A percentile compares a stretch with the other conserved stretches of the same genome.
These are phyloP conservation scores for Laticauda colubrina DNA, from an alignment of 2,113 vertebrate species.

Conservation along the genomic window DNA sequence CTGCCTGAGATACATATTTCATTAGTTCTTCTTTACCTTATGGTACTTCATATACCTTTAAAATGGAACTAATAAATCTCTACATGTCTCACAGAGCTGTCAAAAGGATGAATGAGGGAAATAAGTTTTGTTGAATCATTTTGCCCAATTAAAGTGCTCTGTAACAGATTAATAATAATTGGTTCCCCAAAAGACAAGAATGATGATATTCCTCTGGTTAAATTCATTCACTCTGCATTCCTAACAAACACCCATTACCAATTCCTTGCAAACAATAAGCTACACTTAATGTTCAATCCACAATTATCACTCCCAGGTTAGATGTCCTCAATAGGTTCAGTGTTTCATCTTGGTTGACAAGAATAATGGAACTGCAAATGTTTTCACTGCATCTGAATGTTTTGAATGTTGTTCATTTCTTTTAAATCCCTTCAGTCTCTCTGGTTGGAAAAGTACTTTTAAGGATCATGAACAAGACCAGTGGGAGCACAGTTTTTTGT, in stretches of 20 bases:
- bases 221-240: constrained; percentile 58
- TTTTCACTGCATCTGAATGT: constrained; percentile 54
- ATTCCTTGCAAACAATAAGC: constrained; percentile 71
- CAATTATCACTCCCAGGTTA: constrained; percentile 65
- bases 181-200: constrained; percentile 70
- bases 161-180: constrained; percentile 53
- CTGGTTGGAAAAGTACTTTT: constrained; percentile 40
- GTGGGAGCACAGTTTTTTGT: constrained; percentile 1
- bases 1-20: not conserved
- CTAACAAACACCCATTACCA: constrained; percentile 42
- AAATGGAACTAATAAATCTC: constrained; percentile 13
- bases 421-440: constrained; percentile 51
- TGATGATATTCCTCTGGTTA: constrained; percentile 60
- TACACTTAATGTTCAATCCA: constrained; percentile 75
- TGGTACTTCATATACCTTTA: constrained; percentile 5
- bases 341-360: constrained; percentile 70
- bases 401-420: constrained; percentile 50
- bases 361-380: constrained; percentile 72
- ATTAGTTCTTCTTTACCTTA: not conserved
- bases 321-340: constrained; percentile 58
- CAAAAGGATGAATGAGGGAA: constrained; percentile 9
- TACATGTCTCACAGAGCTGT: constrained; percentile 5
- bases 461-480: constrained; percentile 35
- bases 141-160: constrained; percentile 65
- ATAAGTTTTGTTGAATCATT: constrained; percentile 66